Evolutionary conservation across 2,888 invertebrate species (phyloP).

Genomic region (Lepidochitona cinerea): DNA sequence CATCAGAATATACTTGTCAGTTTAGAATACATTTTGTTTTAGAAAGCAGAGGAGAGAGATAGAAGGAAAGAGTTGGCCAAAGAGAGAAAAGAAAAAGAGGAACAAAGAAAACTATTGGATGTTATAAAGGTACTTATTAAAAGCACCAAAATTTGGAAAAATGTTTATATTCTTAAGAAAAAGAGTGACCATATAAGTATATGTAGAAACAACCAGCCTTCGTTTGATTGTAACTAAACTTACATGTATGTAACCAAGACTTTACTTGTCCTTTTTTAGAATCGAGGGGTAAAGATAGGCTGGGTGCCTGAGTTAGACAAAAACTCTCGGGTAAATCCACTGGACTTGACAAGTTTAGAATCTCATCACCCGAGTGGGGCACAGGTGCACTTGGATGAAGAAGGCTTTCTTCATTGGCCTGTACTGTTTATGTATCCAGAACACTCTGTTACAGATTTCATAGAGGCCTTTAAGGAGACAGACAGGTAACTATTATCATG

Average conservation of each 20-base stretch:
- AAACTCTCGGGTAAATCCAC: conserved; percentile 28
- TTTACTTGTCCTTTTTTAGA: conserved; percentile 29
- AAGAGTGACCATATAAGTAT: too few relatives aligned
- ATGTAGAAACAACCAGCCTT: too few relatives aligned
- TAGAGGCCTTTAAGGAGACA: conserved; percentile 84
- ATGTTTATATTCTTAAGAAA: too few relatives aligned
- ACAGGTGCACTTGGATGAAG: conserved; percentile 70
- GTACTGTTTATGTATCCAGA: conserved; percentile 92
- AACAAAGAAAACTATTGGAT: background rate
- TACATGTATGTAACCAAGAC: too few relatives aligned
- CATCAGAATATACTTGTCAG: too few relatives aligned
- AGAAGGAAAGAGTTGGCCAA: conserved; percentile 8
- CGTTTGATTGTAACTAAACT: too few relatives aligned
- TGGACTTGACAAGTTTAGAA: conserved; percentile 51
- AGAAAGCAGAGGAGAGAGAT: conserved; percentile 1
- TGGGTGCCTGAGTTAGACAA: conserved; percentile 33
- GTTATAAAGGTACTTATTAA: conserved; percentile 4
- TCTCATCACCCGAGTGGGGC: conserved; percentile 57
- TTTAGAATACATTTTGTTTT: too few relatives aligned
- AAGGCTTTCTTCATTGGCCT: conserved; percentile 83
- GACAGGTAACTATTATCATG: conserved; percentile 72
- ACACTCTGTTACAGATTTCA: conserved; percentile 87
- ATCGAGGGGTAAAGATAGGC: conserved; percentile 46
- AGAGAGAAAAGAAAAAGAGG: background rate
- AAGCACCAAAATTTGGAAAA: too few relatives aligned